Evolutionary conservation across 2,113 vertebrate species (phyloP).

Genomic region (Calypte anna): DNA sequence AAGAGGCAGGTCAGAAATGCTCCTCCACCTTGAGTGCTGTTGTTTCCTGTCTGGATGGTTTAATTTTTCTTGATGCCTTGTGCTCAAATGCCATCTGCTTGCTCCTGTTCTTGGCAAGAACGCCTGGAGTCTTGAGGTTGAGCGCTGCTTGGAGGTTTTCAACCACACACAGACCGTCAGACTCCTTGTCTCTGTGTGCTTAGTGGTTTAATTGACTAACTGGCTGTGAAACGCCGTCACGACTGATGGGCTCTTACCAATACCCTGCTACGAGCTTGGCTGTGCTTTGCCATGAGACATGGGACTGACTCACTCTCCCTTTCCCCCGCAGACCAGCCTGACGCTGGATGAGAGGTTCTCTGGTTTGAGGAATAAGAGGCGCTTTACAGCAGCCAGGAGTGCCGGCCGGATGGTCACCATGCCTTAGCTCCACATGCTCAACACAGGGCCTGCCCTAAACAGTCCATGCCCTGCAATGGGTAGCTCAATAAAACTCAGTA

Average conservation of each 20-base stretch:
- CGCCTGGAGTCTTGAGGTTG: not conserved
- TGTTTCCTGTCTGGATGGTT: not conserved
- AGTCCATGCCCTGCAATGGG: not conserved
- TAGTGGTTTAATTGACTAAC: constrained; percentile 54
- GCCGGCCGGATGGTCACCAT: constrained; percentile 63
- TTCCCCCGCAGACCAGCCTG: constrained; percentile 78
- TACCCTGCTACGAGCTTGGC: not conserved
- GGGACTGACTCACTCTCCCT: constrained; percentile 55
- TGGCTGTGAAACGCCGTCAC: not conserved
- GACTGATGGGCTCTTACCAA: constrained; percentile 49
- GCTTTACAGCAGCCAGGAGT: constrained; percentile 8
- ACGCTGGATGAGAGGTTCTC: constrained; percentile 83
- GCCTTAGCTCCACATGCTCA: not conserved
- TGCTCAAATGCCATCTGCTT: constrained; percentile 50
- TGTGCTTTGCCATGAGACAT: not conserved
- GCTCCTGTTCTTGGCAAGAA: constrained; percentile 43
- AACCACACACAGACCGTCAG: not conserved
- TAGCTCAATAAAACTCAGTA: not conserved
- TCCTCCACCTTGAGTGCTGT: not conserved
- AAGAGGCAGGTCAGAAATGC: constrained; percentile 7
- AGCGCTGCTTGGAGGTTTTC: constrained; percentile 45
- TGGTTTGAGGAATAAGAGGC: constrained; percentile 69
- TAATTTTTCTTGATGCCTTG: constrained; percentile 24
- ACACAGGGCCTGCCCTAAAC: not conserved
- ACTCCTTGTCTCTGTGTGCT: constrained; percentile 21